Base-by-base conservation (phyloP, 2,113 vertebrate species). In the Cinclus mexicanus region DNA sequence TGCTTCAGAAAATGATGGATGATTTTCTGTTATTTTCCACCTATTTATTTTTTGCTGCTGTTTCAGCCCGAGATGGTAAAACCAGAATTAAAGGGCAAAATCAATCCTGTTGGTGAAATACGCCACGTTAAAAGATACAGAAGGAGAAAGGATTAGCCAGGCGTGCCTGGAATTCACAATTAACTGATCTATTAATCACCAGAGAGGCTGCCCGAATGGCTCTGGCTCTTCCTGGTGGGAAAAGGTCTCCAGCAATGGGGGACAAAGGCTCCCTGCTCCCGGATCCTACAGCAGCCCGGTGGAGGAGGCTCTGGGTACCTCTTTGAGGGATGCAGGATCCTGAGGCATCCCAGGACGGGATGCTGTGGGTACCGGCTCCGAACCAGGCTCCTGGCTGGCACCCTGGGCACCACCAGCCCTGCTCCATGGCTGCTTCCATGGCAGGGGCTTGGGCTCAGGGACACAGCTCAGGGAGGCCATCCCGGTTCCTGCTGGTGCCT, bases 251-350 rank as follows among this genome's bases (percentile, higher is more conserved):
- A 11, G 83, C 53, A 5, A 6, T 18, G 39, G 39, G 41, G 33
- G 61, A 17, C 13, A 6, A 49, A 18, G 12, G 83, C 65, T 65
- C 33, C 46, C 37, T 26, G 2, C 2, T 31, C 4, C 28, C 5
- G 52, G 39, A 3, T 61, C 41, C 33, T 0, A 0, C 2, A 5
- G 57, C 2, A 6, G 8, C 59, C 41, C 0, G 0, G 44, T 0
- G 19, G 14, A 23, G 37, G 53, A 31, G 53, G 91, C 83, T 47
- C 20, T 1, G 11, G 79, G 46, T 24, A 14, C 37, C 22, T 1
- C 33, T 1, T 26, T 0, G 2, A 57, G 78, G n/a, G 65, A 11
- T 2, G 26, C 31, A 6, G 68, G n/a, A 9, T 28, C 57, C 50
- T 2, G 2, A 2, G 7, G 47, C 1, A 1, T 5, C 53, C 59